Percentiles rank a stretch among this genome's conserved stretches.
phyloP scores from a whole-genome alignment of 2,888 invertebrate genomes.

The Mythimna loreyi region DNA sequence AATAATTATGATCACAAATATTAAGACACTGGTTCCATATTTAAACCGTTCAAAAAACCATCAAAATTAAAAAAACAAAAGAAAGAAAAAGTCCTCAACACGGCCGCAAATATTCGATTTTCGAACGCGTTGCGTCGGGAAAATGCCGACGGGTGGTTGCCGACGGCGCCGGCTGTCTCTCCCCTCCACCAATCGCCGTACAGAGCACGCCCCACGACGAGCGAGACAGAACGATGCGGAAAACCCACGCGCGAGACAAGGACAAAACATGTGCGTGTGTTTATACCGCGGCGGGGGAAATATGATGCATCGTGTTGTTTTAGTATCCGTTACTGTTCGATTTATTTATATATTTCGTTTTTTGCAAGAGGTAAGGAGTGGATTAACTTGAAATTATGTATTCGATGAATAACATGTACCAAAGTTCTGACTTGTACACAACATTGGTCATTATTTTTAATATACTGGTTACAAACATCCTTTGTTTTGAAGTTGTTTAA shows the following conservation, averaged over 20 bases:
- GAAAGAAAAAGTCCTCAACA: constrained; percentile 39
- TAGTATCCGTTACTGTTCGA: constrained; percentile 88
- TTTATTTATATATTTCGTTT: constrained; percentile 85
- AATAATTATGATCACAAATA: neutral
- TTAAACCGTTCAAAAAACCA: neutral
- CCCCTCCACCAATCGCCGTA: constrained; percentile 85
- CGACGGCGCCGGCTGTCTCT: constrained; percentile 84
- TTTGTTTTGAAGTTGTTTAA: constrained; percentile 12
- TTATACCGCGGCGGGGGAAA: constrained; percentile 83
- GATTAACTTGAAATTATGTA: constrained; percentile 74
- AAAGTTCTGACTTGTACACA: constrained; percentile 30
- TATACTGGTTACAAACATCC: constrained; percentile 8
- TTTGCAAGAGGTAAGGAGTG: constrained; percentile 80
- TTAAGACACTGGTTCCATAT: constrained; percentile 27
- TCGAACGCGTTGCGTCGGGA: constrained; percentile 86
- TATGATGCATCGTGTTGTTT: constrained; percentile 90
- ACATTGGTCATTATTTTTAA: constrained; percentile 31
- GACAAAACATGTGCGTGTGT: constrained; percentile 82
- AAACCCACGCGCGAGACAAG: constrained; percentile 73
- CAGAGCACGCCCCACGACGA: constrained; percentile 84
- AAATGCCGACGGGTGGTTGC: constrained; percentile 87
- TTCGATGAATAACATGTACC: constrained; percentile 43
- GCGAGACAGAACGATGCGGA: constrained; percentile 72
- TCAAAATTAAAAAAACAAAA: constrained; percentile 16
- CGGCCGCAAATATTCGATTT: constrained; percentile 78